phyloP scores from a whole-genome alignment of 2,113 vertebrate genomes.

The Zosterops hypoxanthus region DNA sequence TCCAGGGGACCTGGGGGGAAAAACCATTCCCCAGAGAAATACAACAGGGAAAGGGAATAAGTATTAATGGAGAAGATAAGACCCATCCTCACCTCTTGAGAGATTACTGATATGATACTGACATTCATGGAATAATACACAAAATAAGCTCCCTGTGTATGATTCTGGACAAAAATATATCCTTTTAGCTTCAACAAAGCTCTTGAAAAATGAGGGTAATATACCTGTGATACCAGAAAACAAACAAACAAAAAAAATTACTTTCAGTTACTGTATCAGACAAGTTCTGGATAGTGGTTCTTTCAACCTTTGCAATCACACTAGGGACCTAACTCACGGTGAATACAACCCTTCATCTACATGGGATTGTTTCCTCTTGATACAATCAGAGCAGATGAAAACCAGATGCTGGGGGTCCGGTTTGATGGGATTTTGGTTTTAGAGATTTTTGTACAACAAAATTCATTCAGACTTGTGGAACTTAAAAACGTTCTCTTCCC shows the following conservation, averaged over 20 bases:
- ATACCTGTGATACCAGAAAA: neutral
- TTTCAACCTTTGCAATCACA: conserved; percentile 20
- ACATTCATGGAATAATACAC: neutral
- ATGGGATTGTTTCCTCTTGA: conserved; percentile 47
- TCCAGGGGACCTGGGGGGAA: no score
- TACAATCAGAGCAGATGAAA: conserved; percentile 53
- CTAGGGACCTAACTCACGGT: neutral
- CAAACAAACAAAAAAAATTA: neutral
- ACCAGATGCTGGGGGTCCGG: conserved; percentile 48
- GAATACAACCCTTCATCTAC: conserved; percentile 43
- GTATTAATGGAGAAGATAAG: neutral
- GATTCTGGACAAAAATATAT: neutral
- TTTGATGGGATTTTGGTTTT: conserved; percentile 39
- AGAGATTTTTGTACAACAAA: conserved; percentile 40
- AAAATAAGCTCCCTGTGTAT: neutral
- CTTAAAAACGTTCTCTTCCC: conserved; percentile 28
- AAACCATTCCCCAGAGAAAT: no score
- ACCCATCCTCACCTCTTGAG: neutral
- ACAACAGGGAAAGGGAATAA: neutral
- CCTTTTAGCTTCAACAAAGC: neutral
- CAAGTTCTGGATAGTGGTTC: conserved; percentile 3
- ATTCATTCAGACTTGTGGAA: conserved; percentile 29
- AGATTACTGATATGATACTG: neutral
- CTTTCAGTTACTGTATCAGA: neutral
- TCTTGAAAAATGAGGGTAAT: neutral